These are phyloP conservation scores for Pollenia labialis DNA, from an alignment of 2,888 invertebrate genomes.

Conservation along the genomic window DNA sequence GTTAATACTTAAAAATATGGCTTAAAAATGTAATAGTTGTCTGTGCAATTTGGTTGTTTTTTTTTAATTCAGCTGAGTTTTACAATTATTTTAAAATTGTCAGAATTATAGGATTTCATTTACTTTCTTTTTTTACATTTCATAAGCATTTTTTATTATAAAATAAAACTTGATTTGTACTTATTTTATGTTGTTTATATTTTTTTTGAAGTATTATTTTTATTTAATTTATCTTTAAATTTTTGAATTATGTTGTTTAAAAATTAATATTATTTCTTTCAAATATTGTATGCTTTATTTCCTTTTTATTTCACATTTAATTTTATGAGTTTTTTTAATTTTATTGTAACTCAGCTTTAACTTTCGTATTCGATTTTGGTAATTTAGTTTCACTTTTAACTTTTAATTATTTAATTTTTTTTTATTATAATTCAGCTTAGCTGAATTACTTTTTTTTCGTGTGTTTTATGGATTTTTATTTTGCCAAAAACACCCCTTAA, in stretches of 20 bases:
- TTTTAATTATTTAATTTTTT: conserved; percentile 58
- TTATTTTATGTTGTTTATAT: no score
- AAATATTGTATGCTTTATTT: background rate
- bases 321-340: background rate
- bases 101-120: no score
- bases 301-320: background rate
- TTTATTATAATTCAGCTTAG: conserved; percentile 55
- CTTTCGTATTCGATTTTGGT: conserved; percentile 12
- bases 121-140: no score
- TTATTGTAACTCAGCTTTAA: background rate
- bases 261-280: background rate
- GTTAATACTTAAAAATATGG: no score
- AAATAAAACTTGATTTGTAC: no score
- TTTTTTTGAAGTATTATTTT: no score
- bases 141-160: no score
- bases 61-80: no score
- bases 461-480: conserved; percentile 1
- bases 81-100: no score
- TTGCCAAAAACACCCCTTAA: conserved; percentile 31
- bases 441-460: conserved; percentile 29
- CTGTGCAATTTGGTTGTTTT: no score
- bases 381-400: conserved; percentile 50
- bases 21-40: no score
- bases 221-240: background rate
- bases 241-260: background rate